phyloP scores from a whole-genome alignment of 92 coral and sea anemone genomes.

The Bergia sp. region DNA sequence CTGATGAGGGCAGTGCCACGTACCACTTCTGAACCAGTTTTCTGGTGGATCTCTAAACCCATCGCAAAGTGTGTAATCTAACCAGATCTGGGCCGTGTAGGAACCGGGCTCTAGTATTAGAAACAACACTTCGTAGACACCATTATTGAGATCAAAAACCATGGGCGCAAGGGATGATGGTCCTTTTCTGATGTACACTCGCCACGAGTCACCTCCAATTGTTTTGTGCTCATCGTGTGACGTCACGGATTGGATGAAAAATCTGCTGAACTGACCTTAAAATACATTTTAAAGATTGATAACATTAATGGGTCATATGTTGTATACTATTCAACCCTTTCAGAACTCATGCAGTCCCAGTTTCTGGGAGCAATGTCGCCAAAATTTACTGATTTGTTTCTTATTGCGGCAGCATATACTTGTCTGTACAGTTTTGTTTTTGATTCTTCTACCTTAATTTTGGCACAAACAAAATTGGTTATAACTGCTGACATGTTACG shows the following conservation, averaged over 20 bases:
- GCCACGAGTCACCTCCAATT: slow-evolving; percentile 88
- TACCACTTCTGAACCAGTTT: slow-evolving; percentile 78
- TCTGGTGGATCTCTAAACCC: slow-evolving; percentile 85
- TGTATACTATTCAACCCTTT: too few relatives aligned
- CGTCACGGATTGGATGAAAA: slow-evolving; percentile 78
- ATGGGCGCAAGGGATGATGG: slow-evolving; percentile 84
- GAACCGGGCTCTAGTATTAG: slow-evolving; percentile 75
- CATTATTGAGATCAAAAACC: slow-evolving; percentile 79
- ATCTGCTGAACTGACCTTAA: slow-evolving; percentile 80
- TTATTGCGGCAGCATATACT: too few relatives aligned
- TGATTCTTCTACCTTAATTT: too few relatives aligned
- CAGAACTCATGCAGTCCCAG: too few relatives aligned
- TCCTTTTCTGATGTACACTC: slow-evolving; percentile 78
- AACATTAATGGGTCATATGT: too few relatives aligned
- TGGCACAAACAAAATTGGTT: too few relatives aligned
- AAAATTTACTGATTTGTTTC: too few relatives aligned
- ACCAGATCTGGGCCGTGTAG: slow-evolving; percentile 66
- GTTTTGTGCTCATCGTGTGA: slow-evolving; percentile 56
- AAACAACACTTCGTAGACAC: slow-evolving; percentile 76
- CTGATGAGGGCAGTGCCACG: background rate
- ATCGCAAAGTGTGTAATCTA: slow-evolving; percentile 83
- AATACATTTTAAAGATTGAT: background rate
- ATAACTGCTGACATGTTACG: too few relatives aligned
- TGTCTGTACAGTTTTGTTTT: too few relatives aligned
- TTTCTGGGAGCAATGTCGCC: too few relatives aligned